Percentiles rank a stretch among this genome's conserved stretches.
Conservation (phyloP, 2,113 vertebrate genomes). For the Ceyx cyanopectus region DNA sequence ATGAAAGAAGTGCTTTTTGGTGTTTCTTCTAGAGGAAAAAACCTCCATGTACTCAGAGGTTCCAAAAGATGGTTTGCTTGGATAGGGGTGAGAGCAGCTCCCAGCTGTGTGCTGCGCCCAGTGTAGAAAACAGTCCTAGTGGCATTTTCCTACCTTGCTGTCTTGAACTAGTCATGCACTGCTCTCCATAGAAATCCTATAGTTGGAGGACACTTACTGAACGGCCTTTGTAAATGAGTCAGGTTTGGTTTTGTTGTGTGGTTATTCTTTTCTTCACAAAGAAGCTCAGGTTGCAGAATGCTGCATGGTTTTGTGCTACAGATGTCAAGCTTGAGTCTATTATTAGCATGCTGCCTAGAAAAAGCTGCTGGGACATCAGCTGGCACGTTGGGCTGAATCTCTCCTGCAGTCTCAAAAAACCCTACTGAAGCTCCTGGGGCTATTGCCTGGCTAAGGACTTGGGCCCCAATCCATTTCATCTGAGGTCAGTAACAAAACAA, state of each 20-base stretch:
- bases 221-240: no score
- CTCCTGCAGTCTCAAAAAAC: background rate
- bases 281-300: background rate
- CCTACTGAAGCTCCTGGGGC: background rate
- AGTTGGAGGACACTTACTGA: background rate
- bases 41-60: background rate
- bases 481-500: background rate
- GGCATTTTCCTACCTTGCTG: background rate
- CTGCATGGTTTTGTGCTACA: background rate
- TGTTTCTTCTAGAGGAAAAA: background rate
- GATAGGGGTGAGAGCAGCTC: background rate
- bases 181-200: background rate
- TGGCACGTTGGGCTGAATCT: conserved; percentile 21
- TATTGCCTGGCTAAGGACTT: background rate
- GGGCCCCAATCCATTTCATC: background rate
- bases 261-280: background rate
- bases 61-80: background rate
- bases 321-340: background rate
- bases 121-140: background rate
- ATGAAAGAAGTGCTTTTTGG: background rate
- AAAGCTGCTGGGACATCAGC: conserved; percentile 8
- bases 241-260: background rate
- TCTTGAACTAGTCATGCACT: background rate
- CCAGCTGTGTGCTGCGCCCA: background rate
- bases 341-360: conserved; percentile 17